Evolutionary conservation across 1,140 invertebrate genomes (phyloP).

Genomic region (Drosophila dunni): DNA sequence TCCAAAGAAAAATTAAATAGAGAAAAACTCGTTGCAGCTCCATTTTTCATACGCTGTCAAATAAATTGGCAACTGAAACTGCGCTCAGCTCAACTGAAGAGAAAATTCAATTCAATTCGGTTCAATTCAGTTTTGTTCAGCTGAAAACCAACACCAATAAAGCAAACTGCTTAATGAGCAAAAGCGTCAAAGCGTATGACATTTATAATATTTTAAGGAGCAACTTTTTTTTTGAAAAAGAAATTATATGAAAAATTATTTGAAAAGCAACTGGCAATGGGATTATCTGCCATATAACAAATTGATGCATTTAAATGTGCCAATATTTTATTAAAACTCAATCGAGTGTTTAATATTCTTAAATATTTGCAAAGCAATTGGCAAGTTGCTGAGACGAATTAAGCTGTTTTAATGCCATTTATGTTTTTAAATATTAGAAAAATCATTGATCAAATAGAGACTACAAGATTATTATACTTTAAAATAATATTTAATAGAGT

Average conservation of each 20-base stretch:
- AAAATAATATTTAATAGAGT: no score
- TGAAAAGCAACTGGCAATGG: background rate
- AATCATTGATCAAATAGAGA: no score
- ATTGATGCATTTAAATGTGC: background rate
- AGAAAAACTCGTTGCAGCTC: slow-evolving; percentile 15
- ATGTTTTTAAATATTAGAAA: no score
- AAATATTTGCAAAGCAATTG: no score
- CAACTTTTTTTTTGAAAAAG: background rate
- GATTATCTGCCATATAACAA: background rate
- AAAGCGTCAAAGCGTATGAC: slow-evolving; percentile 28
- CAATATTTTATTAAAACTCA: no score
- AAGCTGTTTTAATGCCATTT: no score
- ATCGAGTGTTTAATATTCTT: no score
- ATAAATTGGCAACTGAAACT: slow-evolving; percentile 36
- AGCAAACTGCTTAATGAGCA: slow-evolving; percentile 23
- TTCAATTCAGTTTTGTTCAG: background rate
- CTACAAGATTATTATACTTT: no score
- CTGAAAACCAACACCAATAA: slow-evolving; percentile 20
- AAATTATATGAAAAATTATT: background rate
- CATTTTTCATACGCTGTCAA: slow-evolving; percentile 42
- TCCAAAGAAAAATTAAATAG: no score
- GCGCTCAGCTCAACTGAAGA: slow-evolving; percentile 17
- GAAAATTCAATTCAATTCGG: background rate
- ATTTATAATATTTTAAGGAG: slow-evolving; percentile 31
- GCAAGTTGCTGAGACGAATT: no score